Evolutionary conservation across 2,888 invertebrate genomes (phyloP), one percentile per base, ranked within the genome.

Genomic region (Plagodis pulveraria): DNA sequence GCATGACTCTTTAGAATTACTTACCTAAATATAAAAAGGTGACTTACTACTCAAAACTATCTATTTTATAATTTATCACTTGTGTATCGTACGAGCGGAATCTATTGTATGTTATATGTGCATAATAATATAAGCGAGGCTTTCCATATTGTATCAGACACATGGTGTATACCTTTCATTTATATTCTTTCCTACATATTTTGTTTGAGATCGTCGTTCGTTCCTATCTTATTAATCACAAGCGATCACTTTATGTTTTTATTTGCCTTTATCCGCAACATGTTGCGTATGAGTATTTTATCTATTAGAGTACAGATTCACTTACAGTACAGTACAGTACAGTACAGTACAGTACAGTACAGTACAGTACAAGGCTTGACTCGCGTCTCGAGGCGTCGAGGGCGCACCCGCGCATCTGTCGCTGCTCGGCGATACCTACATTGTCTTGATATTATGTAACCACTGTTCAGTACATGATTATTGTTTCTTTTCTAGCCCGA

Each of bases 11-110:
- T 84, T 82, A 78, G 80, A 53, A 65, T 57, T 40, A 22, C 22
- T 22, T 22, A 22, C 22, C 22, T 22, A 76, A 71, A 75, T 76
- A 76, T 71, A 62, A 82, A 92, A 93, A 94, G 95, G 95, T 95
- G 95, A 95, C 94, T 94, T 95, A 95, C 95, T 95, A 95, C 94
- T 94, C 94, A 94, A 95, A 94, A 94, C 94, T 94, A 89, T 86
- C 93, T 92, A 82, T 81, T 77, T 77, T 78, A 73, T 79, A 73
- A 73, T 80, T 78, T 86, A 80, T 86, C 84, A 82, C 83, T 60
- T 82, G 76, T 78, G 82, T 72, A 77, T 72, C 78, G 77, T 81
- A 75, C 78, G 69, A 74, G 69, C 80, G 80, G 76, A 73, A 66
- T 73, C 75, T 80, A 73, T 70, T 80, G 76, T 80, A 78, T 85